Percentiles rank a stretch among this genome's conserved stretches.
phyloP scores from a whole-genome alignment of 2,888 invertebrate genomes.

The Dasypolia templi region DNA sequence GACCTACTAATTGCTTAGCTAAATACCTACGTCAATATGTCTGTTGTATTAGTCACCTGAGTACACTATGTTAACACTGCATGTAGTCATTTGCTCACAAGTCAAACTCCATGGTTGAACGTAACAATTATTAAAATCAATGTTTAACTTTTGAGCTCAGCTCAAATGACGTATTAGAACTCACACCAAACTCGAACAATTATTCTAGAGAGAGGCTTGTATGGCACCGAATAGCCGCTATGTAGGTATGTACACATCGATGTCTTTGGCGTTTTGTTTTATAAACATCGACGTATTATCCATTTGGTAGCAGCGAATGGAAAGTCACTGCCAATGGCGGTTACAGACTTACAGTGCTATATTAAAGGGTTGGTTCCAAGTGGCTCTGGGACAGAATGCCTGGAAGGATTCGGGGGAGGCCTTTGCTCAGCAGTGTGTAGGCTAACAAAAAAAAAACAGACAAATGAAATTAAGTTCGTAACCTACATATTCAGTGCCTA shows the following conservation, averaged over 20 bases:
- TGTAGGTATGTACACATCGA: slow-evolving; percentile 57
- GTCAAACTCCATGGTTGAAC: neutral
- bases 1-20: neutral
- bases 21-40: neutral
- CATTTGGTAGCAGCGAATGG: slow-evolving; percentile 72
- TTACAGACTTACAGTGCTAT: slow-evolving; percentile 35
- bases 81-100: neutral
- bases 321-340: slow-evolving; percentile 73
- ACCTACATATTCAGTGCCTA: slow-evolving; percentile 2
- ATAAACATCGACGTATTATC: slow-evolving; percentile 82
- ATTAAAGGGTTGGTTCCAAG: too few species aligned
- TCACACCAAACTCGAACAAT: slow-evolving; percentile 53
- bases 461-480: slow-evolving; percentile 6
- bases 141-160: neutral
- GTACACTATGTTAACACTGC: neutral
- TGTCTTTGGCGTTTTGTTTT: slow-evolving; percentile 79
- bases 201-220: slow-evolving; percentile 69
- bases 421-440: too few species aligned
- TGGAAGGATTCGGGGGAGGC: too few species aligned
- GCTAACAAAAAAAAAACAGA: too few species aligned
- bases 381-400: too few species aligned
- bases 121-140: neutral
- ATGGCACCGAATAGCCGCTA: slow-evolving; percentile 60
- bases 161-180: slow-evolving; percentile 27
- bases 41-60: neutral